phyloP scores from a whole-genome alignment of 2,113 vertebrate genomes.

The Serinus canaria region DNA sequence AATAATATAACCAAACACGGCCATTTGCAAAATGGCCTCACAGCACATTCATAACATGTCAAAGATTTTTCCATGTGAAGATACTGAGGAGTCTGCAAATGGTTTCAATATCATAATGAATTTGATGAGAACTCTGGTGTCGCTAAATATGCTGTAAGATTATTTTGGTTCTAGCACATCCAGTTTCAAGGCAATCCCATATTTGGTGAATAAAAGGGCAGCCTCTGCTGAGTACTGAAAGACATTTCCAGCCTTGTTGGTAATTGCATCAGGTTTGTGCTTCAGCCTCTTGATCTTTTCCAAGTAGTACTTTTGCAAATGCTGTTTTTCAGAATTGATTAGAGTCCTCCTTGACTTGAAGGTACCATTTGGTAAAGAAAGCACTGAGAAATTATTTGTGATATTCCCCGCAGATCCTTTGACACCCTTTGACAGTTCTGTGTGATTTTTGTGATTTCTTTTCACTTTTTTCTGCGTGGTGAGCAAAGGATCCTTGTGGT shows the following conservation, averaged over 20 bases:
- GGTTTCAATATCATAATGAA: constrained; percentile 82
- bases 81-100: constrained; percentile 69
- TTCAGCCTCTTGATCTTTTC: constrained; percentile 90
- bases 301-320: constrained; percentile 81
- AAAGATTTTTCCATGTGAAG: constrained; percentile 81
- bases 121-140: constrained; percentile 84
- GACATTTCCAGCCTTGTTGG: constrained; percentile 79
- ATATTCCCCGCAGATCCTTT: constrained; percentile 70
- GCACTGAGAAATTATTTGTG: constrained; percentile 61
- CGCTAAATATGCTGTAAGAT: constrained; percentile 81
- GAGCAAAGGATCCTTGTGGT: constrained; percentile 32
- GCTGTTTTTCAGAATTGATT: constrained; percentile 70
- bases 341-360: constrained; percentile 72
- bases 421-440: constrained; percentile 42
- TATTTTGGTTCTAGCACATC: constrained; percentile 77
- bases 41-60: constrained; percentile 85
- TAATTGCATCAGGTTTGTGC: constrained; percentile 87
- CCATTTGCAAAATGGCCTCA: constrained; percentile 87
- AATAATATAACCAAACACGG: constrained; percentile 83
- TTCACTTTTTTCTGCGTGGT: constrained; percentile 75
- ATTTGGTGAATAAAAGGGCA: constrained; percentile 85
- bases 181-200: constrained; percentile 82
- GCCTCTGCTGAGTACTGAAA: constrained; percentile 83
- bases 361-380: constrained; percentile 72
- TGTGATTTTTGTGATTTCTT: constrained; percentile 57